Conservation (phyloP, 2,797 vertebrate genomes). For the Kryptopterus vitreolus region DNA sequence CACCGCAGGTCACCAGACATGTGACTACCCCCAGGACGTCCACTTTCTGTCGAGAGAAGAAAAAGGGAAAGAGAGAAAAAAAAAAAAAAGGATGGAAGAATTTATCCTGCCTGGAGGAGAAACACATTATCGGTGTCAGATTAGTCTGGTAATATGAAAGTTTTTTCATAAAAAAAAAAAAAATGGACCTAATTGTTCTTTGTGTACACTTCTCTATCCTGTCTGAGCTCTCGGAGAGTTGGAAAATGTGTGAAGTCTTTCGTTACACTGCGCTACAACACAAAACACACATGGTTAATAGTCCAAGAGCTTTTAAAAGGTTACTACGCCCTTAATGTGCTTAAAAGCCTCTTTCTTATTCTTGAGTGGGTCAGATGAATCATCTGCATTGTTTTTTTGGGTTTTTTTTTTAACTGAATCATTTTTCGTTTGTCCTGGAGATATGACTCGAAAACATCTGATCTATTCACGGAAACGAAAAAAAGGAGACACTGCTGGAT, state of each 20-base stretch:
- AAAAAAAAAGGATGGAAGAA: background rate
- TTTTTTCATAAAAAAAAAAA: background rate
- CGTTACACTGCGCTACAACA: background rate
- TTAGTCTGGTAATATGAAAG: background rate
- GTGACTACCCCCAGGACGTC: background rate
- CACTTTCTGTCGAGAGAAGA: slow-evolving; percentile 25
- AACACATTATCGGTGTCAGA: background rate
- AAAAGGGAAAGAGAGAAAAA: slow-evolving; percentile 18
- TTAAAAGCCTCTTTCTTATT: background rate
- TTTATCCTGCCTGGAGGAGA: background rate
- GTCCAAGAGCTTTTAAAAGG: slow-evolving; percentile 1
- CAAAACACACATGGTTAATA: background rate
- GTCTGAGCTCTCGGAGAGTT: background rate
- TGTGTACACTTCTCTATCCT: background rate
- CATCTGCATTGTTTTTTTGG: background rate
- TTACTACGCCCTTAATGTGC: slow-evolving; percentile 7
- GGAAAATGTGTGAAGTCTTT: slow-evolving; percentile 4
- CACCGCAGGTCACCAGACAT: background rate
- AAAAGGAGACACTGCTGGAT: background rate
- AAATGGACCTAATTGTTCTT: background rate
- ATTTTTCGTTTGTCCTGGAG: background rate
- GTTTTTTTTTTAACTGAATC: background rate
- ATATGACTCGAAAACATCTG: background rate
- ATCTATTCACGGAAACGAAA: background rate
- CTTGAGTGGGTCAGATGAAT: background rate